Conservation (phyloP, 2,888 invertebrate species). For the Mimachlamys varia region DNA sequence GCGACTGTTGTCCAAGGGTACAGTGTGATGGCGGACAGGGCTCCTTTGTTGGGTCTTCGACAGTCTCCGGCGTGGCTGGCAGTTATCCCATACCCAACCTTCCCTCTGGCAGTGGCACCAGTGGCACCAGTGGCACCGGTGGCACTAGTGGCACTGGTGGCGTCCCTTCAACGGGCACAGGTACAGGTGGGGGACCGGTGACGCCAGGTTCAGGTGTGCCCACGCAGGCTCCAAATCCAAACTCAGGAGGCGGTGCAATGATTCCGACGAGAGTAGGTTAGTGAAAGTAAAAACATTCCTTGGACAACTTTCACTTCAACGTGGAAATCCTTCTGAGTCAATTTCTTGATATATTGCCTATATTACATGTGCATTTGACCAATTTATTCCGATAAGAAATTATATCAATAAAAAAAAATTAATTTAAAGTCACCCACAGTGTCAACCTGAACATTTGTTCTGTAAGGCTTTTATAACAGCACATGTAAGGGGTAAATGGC, state of each 20-base stretch:
- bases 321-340: too few relatives aligned
- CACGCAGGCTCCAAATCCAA: background rate
- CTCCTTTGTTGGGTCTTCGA: slow-evolving; percentile 68
- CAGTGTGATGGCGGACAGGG: slow-evolving; percentile 62
- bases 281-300: background rate
- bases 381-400: too few relatives aligned
- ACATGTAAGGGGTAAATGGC: too few relatives aligned
- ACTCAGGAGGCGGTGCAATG: background rate
- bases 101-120: slow-evolving; percentile 42
- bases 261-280: background rate
- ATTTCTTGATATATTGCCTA: too few relatives aligned
- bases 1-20: slow-evolving; percentile 67
- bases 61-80: slow-evolving; percentile 66
- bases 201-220: too few relatives aligned
- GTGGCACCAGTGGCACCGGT: slow-evolving; percentile 52
- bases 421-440: too few relatives aligned
- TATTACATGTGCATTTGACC: too few relatives aligned
- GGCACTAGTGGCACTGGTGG: slow-evolving; percentile 9
- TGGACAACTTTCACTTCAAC: too few relatives aligned
- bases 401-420: too few relatives aligned
- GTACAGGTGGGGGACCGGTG: too few relatives aligned
- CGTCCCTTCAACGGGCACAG: background rate
- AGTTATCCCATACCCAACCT: slow-evolving; percentile 64
- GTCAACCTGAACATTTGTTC: too few relatives aligned
- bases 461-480: too few relatives aligned